A percentile compares a stretch with the other conserved stretches of the same genome.
Evolutionary conservation across 2,113 vertebrate genomes (phyloP).

Genomic region (Semicossyphus pulcher): DNA sequence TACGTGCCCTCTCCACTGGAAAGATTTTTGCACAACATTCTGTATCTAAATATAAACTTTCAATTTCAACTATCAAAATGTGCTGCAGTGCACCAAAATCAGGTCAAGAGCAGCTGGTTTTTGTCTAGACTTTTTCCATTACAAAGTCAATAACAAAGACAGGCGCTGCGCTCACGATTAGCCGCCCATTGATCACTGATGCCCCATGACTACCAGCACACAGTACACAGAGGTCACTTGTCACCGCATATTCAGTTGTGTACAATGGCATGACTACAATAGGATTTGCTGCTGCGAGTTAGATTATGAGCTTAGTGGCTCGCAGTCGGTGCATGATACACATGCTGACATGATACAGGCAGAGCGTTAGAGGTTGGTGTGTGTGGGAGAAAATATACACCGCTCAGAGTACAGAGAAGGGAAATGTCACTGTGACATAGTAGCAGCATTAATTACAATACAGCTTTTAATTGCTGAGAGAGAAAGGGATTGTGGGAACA

Average conservation of each 20-base stretch:
- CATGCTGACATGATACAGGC: constrained; percentile 41
- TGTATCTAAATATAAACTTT: constrained; percentile 67
- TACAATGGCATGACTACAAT: constrained; percentile 36
- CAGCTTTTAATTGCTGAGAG: constrained; percentile 35
- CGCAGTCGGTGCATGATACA: constrained; percentile 26
- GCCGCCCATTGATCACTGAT: constrained; percentile 60
- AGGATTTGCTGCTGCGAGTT: constrained; percentile 49
- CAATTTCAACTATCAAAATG: constrained; percentile 49
- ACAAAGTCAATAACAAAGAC: constrained; percentile 62
- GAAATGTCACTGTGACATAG: constrained; percentile 16
- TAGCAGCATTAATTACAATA: constrained; percentile 46
- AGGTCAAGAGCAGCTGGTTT: constrained; percentile 61
- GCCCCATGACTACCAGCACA: constrained; percentile 42
- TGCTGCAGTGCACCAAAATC: constrained; percentile 50
- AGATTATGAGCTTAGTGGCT: constrained; percentile 55
- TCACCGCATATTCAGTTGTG: constrained; percentile 26
- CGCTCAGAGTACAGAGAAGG: neutral
- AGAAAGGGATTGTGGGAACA: constrained; percentile 19
- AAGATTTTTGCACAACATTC: constrained; percentile 23
- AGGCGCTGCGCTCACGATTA: constrained; percentile 38
- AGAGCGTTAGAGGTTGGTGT: constrained; percentile 12
- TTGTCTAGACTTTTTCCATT: constrained; percentile 63
- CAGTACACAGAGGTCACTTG: constrained; percentile 48
- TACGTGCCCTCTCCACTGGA: constrained; percentile 22
- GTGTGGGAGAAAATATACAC: constrained; percentile 19